Base-by-base conservation (phyloP, 2,797 vertebrate species). In the Gallirallus australis region DNA sequence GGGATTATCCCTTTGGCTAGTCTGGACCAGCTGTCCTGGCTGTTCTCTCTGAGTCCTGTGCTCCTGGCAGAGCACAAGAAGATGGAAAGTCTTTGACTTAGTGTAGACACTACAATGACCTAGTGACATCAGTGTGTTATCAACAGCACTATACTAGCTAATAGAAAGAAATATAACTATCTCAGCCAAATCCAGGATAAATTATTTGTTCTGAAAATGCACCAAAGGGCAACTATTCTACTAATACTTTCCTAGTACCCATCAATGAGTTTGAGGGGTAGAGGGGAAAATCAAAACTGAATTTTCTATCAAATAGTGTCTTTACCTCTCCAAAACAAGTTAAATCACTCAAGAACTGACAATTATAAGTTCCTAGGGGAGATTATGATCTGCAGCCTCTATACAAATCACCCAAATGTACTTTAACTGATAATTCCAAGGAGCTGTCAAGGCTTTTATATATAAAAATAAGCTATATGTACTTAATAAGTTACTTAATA, bases 181-280 rank as follows among this genome's bases (percentile, higher is more conserved):
- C 45, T 47, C 45, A 47, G 45, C 45, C 45, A 47, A 47, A 47
- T 10, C 45, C 45, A 47, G 45, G 45, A 47, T 21, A 47, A 68
- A 27, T 57, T 65, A 54, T 23, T 54, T 57, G 15, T 47, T 53
- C 35, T 80, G 83, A 80, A 79, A 56, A 40, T 79, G 7, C 12
- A 15, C 40, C 40, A 42, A 42, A 42, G 40, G 40, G 40, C 40
- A 42, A 42, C 40, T 42, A 31, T 65, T 33, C 64, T 64, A 13
- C 33, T 68, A 16, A 23, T 64, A 17, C 42, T 73, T 83, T 70
- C 45, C 47, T 17, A 27, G 16, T 19, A 52, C 7, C 16, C 69
- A 48, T 42, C 21, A 31, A 61, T 63, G 10, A 73, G 27, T 21
- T 19, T 1, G 15, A 1, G 6, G 7, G 9, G 0, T 2, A 3